Conservation (phyloP, 2,888 invertebrate species). For the Perithous albicinctus region DNA sequence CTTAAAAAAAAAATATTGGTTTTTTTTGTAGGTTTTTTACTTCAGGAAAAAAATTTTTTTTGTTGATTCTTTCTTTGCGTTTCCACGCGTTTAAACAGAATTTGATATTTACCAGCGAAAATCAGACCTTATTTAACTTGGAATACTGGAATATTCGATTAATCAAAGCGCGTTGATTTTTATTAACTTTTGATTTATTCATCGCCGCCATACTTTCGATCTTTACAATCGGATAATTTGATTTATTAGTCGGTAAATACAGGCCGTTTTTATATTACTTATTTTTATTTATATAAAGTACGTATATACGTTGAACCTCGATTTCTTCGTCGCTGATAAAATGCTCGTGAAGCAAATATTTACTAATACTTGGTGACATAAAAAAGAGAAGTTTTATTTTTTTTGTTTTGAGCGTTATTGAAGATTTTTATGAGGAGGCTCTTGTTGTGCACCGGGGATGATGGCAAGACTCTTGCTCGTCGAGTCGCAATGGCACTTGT, state of each 20-base stretch:
- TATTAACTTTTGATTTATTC: conserved; percentile 22
- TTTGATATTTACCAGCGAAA: too few relatives aligned
- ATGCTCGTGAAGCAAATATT: conserved; percentile 18
- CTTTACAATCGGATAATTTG: conserved; percentile 55
- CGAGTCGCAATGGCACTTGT: conserved; percentile 48
- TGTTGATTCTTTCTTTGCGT: too few relatives aligned
- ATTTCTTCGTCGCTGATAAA: conserved; percentile 42
- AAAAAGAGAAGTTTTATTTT: too few relatives aligned
- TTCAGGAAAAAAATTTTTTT: too few relatives aligned
- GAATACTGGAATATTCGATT: too few relatives aligned
- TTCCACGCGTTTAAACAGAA: too few relatives aligned
- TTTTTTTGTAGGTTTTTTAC: too few relatives aligned
- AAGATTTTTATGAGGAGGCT: conserved; percentile 24
- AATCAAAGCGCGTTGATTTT: too few relatives aligned
- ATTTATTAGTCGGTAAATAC: conserved; percentile 62
- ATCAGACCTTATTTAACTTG: too few relatives aligned
- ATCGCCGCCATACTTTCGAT: conserved; percentile 13
- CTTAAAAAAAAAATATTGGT: too few relatives aligned
- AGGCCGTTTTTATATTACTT: conserved; percentile 52
- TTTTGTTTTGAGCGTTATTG: conserved; percentile 37
- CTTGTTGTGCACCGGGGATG: conserved; percentile 35
- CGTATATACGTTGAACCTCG: conserved; percentile 32
- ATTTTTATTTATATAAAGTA: conserved; percentile 34
- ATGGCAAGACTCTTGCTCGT: conserved; percentile 32
- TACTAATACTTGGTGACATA: conserved; percentile 36